Percentiles rank a stretch among this genome's conserved stretches.
Conservation (phyloP, 2,888 invertebrate species). For the Malacosoma neustria region DNA sequence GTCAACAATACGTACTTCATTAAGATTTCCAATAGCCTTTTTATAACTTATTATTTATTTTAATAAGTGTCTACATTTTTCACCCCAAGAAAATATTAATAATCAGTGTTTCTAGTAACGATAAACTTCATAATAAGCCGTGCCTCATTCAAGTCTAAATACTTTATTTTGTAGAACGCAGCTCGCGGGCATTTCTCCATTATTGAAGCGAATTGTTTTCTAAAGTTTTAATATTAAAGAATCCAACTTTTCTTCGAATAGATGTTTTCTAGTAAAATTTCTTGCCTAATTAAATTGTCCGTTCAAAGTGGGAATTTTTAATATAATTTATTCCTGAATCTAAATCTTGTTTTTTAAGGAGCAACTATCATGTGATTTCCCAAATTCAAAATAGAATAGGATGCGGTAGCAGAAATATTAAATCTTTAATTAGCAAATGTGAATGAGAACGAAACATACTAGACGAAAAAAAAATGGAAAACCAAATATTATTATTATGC, state of each 20-base stretch:
- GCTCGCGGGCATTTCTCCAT: constrained; percentile 51
- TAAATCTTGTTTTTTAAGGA: too few species aligned
- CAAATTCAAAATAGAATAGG: too few species aligned
- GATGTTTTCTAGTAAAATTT: constrained; percentile 31
- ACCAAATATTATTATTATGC: too few species aligned
- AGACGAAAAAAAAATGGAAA: too few species aligned
- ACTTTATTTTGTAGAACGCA: constrained; percentile 52
- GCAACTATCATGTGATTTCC: too few species aligned
- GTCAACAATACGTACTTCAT: too few species aligned
- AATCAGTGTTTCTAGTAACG: constrained; percentile 35
- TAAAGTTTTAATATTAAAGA: constrained; percentile 55
- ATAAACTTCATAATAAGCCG: constrained; percentile 53
- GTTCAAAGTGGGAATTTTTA: constrained; percentile 6
- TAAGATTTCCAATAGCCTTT: too few species aligned
- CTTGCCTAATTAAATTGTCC: constrained; percentile 15
- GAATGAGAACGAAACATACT: too few species aligned
- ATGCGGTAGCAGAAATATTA: too few species aligned
- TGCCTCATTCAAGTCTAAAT: constrained; percentile 44
- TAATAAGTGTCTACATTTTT: constrained; percentile 2
- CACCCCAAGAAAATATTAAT: constrained; percentile 26
- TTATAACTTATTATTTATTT: too few species aligned
- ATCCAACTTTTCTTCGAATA: constrained; percentile 28
- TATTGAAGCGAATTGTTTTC: constrained; percentile 63
- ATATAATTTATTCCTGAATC: constrained; percentile 1
- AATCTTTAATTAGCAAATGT: too few species aligned